Percentiles rank a stretch among this genome's conserved stretches.
Conservation (phyloP, 1,140 invertebrate genomes). For the Eciton burchellii region DNA sequence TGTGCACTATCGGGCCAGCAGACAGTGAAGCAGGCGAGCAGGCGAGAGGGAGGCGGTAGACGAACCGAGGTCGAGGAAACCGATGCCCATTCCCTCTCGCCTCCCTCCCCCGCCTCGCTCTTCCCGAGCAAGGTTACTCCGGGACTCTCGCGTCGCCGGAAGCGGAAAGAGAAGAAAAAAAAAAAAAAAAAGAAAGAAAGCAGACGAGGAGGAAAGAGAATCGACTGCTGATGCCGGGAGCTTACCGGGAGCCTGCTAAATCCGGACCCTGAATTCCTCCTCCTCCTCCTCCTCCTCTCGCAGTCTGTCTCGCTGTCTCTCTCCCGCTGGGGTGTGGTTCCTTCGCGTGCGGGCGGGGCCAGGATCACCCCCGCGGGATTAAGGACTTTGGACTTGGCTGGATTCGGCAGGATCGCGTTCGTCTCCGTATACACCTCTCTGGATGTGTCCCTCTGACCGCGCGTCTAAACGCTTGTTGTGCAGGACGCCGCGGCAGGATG, state of each 20-base stretch:
- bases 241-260: constrained; percentile 76
- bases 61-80: constrained; percentile 31
- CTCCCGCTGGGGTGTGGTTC: constrained; percentile 79
- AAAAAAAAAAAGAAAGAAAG: neutral
- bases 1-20: constrained; percentile 74
- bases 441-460: constrained; percentile 23
- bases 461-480: constrained; percentile 25
- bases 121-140: constrained; percentile 50
- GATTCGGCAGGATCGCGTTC: constrained; percentile 64
- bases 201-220: neutral
- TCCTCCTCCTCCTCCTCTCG: constrained; percentile 17
- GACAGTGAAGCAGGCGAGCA: constrained; percentile 2
- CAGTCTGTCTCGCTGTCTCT: constrained; percentile 41
- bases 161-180: neutral
- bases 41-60: neutral
- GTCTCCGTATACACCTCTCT: constrained; percentile 6
- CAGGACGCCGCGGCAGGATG: neutral
- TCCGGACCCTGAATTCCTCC: constrained; percentile 72
- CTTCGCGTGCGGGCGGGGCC: constrained; percentile 77
- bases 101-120: neutral
- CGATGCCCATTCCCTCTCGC: neutral
- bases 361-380: constrained; percentile 80
- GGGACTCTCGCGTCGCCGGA: neutral
- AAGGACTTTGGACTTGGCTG: constrained; percentile 79
- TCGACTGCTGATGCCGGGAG: constrained; percentile 37